Conservation (phyloP, 2,797 vertebrate species). For the Sylvilagus floridanus region DNA sequence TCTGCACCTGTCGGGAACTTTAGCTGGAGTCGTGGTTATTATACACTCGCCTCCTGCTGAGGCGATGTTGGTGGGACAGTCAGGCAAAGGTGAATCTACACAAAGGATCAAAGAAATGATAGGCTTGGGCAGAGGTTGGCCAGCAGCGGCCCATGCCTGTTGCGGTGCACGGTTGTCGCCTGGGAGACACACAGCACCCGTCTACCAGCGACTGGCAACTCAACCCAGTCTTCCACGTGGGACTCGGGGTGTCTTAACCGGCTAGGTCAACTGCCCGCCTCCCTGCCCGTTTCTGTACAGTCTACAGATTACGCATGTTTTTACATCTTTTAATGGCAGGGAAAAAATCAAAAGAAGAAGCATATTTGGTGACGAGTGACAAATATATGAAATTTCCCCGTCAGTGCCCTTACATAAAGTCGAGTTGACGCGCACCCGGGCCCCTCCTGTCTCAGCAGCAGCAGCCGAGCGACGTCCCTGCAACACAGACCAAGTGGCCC, state of each 20-base stretch:
- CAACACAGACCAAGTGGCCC: neutral
- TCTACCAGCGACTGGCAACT: no score
- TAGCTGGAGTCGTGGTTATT: neutral
- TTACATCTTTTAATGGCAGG: neutral
- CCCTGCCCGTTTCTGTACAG: fast-evolving
- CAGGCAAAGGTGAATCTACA: neutral
- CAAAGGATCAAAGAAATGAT: neutral
- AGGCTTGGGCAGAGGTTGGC: neutral
- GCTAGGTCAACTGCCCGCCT: neutral
- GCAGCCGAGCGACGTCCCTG: neutral
- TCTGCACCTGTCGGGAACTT: neutral
- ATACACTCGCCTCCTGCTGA: neutral
- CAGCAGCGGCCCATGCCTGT: fast-evolving
- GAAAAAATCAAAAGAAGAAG: neutral
- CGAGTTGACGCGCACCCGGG: neutral
- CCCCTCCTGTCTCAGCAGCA: fast-evolving
- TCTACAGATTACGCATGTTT: neutral
- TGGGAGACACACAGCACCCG: no score
- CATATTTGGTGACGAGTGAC: neutral
- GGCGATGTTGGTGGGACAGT: neutral
- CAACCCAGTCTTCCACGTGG: no score
- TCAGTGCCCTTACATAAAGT: neutral
- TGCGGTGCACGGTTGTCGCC: no score
- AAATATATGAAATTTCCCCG: neutral
- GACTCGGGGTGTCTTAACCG: no score